A percentile compares a stretch with the other conserved stretches of the same genome.
These are phyloP conservation scores for Malthinus flaveolus DNA, from an alignment of 2,888 invertebrate genomes.

Conservation along the genomic window DNA sequence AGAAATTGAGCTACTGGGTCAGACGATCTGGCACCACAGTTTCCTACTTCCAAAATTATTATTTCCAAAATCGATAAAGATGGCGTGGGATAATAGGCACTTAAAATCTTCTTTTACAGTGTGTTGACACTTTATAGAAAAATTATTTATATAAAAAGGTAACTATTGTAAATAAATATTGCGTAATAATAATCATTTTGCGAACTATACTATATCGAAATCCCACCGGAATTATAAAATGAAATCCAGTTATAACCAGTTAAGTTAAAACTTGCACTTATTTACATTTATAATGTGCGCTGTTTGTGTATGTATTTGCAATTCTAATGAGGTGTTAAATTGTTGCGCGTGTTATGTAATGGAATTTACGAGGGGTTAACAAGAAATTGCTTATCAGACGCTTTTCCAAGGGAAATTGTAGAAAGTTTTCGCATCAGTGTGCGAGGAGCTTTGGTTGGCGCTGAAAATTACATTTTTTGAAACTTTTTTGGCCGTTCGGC, in stretches of 20 bases:
- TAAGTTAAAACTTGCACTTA: conserved; percentile 7
- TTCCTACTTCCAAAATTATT: not conserved
- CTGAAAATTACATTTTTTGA: too few relatives aligned
- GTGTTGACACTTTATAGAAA: not conserved
- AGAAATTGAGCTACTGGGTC: not conserved
- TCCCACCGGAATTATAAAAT: conserved; percentile 8
- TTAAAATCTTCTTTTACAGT: too few relatives aligned
- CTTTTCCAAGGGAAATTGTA: too few relatives aligned
- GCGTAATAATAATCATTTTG: not conserved
- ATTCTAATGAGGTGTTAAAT: conserved; percentile 16
- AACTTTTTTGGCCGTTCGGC: too few relatives aligned
- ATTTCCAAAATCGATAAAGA: not conserved
- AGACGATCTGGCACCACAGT: not conserved
- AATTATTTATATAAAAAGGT: not conserved
- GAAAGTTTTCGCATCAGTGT: too few relatives aligned
- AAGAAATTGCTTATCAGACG: too few relatives aligned
- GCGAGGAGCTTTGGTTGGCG: too few relatives aligned
- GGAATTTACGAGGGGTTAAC: too few relatives aligned
- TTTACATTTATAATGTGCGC: conserved; percentile 12
- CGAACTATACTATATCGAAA: not conserved
- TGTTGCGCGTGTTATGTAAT: not conserved
- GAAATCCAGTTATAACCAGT: conserved; percentile 13
- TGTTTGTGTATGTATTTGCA: conserved; percentile 1
- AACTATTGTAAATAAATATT: not conserved
- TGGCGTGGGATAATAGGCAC: not conserved